Evolutionary conservation across 2,888 invertebrate genomes (phyloP).

Genomic region (Megastigmus dorsalis): DNA sequence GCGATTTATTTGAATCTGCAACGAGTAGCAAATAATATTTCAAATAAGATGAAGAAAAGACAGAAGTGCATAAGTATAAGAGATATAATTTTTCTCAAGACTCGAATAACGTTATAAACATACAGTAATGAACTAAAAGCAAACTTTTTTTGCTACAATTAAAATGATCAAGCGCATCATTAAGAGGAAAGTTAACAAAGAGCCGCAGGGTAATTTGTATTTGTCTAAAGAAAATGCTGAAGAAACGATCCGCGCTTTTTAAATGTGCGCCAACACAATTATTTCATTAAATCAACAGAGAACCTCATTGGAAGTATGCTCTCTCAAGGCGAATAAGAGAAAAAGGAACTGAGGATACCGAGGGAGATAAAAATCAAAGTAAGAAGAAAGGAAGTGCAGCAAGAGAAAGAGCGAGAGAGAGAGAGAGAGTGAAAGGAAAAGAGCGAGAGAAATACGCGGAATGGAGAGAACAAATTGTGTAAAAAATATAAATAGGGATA

Average conservation of each 20-base stretch:
- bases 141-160: conserved; percentile 2
- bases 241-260: conserved; percentile 16
- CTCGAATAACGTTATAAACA: no score
- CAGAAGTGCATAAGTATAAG: no score
- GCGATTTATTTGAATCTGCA: no score
- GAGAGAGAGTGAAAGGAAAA: not conserved
- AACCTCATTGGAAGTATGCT: not conserved
- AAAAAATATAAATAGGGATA: not conserved
- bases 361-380: not conserved
- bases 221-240: conserved; percentile 2
- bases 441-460: not conserved
- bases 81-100: no score
- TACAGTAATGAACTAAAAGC: no score
- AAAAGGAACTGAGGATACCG: not conserved
- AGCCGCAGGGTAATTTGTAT: not conserved
- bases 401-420: no score
- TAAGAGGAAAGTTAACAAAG: conserved; percentile 9
- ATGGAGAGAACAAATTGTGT: not conserved
- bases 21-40: no score
- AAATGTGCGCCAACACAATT: conserved; percentile 22
- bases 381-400: not conserved
- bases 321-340: not conserved
- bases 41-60: no score
- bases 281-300: conserved; percentile 36
- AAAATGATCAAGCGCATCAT: conserved; percentile 27